Evolutionary conservation across 1,140 invertebrate species (phyloP).

Genomic region (Drosophila murphyi): DNA sequence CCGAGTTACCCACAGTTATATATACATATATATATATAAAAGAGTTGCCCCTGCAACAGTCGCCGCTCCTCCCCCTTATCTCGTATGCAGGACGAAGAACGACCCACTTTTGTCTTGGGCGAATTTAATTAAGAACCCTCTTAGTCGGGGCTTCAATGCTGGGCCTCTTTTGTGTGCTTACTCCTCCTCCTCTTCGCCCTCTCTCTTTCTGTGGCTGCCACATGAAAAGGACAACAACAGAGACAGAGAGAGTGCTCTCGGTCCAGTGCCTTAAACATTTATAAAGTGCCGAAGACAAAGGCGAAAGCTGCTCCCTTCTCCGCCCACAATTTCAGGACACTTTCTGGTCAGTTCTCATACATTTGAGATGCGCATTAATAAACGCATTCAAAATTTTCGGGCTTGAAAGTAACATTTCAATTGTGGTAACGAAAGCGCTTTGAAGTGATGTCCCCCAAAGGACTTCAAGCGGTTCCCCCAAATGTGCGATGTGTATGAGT

Average conservation of each 20-base stretch:
- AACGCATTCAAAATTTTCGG: constrained; percentile 19
- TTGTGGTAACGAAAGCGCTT: constrained; percentile 16
- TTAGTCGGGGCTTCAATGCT: constrained; percentile 16
- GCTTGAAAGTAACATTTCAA: constrained; percentile 40
- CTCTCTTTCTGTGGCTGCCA: neutral
- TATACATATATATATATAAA: constrained; percentile 54
- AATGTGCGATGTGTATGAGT: constrained; percentile 3
- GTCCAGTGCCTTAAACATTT: constrained; percentile 25
- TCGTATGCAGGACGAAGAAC: neutral
- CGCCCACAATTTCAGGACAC: neutral
- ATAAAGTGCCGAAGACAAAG: constrained; percentile 20
- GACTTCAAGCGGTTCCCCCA: neutral
- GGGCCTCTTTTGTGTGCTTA: constrained; percentile 47
- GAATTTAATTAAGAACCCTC: constrained; percentile 82
- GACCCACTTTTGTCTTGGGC: constrained; percentile 61
- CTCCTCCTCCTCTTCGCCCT: neutral
- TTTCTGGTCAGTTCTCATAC: constrained; percentile 31
- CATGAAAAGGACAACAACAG: constrained; percentile 68
- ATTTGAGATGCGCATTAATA: constrained; percentile 56
- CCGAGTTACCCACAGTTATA: constrained; percentile 50
- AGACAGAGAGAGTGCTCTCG: neutral
- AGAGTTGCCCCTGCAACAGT: constrained; percentile 5
- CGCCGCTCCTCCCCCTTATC: neutral
- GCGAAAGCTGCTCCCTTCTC: no score
- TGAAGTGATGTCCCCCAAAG: constrained; percentile 12